These are phyloP conservation scores for Eumaeus atala DNA, from an alignment of 1,140 invertebrate genomes.

Conservation along the genomic window DNA sequence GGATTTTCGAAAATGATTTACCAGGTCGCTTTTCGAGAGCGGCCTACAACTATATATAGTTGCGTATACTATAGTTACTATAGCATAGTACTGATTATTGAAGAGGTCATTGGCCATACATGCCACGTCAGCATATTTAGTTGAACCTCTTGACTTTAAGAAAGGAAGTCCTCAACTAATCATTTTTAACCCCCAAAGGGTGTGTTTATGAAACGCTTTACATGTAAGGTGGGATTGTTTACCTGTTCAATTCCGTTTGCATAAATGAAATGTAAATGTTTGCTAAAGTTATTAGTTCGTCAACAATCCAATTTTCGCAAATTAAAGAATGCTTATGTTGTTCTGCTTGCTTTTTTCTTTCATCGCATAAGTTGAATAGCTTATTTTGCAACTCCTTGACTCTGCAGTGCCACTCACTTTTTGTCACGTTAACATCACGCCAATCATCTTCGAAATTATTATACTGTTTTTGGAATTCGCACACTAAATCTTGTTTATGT, in stretches of 20 bases:
- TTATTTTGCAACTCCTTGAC: slow-evolving; percentile 52
- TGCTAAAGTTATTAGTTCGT: slow-evolving; percentile 66
- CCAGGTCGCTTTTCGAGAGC: too few relatives aligned
- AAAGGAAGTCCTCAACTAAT: too few relatives aligned
- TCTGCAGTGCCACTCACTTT: slow-evolving; percentile 68
- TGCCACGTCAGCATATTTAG: too few relatives aligned
- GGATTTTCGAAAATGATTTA: too few relatives aligned
- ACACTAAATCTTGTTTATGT: slow-evolving; percentile 71
- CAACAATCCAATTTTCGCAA: slow-evolving; percentile 69
- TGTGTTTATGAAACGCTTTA: too few relatives aligned
- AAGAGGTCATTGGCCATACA: too few relatives aligned
- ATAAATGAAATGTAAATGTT: slow-evolving; percentile 74
- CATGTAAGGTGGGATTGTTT: too few relatives aligned
- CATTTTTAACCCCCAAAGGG: too few relatives aligned
- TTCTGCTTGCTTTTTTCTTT: slow-evolving; percentile 68
- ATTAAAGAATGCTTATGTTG: slow-evolving; percentile 67
- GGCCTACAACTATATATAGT: too few relatives aligned
- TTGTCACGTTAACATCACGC: slow-evolving; percentile 63
- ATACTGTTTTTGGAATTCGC: slow-evolving; percentile 73
- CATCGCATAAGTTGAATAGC: slow-evolving; percentile 73
- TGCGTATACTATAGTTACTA: too few relatives aligned
- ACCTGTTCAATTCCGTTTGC: slow-evolving; percentile 76
- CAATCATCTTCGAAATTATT: slow-evolving; percentile 75
- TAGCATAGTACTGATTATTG: too few relatives aligned
- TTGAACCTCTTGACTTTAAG: too few relatives aligned